Conservation (phyloP, 2,888 invertebrate genomes). For the Perizoma flavofasciatum region DNA sequence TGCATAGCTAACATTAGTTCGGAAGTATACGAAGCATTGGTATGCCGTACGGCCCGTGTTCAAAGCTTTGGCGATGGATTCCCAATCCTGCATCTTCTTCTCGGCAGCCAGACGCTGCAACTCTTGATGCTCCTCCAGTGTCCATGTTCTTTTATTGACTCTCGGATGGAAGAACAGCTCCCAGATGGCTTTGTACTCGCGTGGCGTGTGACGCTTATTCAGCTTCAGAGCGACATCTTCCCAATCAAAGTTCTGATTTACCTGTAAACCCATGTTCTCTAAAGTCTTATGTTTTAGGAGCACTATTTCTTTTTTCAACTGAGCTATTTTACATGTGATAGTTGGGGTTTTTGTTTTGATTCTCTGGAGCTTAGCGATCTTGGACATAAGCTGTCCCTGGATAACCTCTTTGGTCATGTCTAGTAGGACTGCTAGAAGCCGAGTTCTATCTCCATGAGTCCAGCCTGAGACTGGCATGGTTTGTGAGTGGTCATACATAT, state of each 20-base stretch:
- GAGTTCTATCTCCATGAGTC: conserved; percentile 84
- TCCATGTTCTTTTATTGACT: conserved; percentile 81
- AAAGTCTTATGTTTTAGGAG: conserved; percentile 49
- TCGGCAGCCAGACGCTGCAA: conserved; percentile 55
- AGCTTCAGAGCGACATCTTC: conserved; percentile 73
- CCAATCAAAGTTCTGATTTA: conserved; percentile 84
- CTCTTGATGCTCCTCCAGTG: conserved; percentile 53
- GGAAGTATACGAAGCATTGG: conserved; percentile 87
- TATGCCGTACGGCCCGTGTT: conserved; percentile 85
- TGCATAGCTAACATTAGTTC: conserved; percentile 72
- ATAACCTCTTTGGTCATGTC: conserved; percentile 57
- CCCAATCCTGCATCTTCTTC: conserved; percentile 86
- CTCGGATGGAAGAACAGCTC: conserved; percentile 87
- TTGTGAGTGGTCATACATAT: no score
- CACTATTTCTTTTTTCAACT: conserved; percentile 47
- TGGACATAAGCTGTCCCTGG: conserved; percentile 45
- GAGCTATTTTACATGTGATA: conserved; percentile 41
- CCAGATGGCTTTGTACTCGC: conserved; percentile 89
- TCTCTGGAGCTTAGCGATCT: conserved; percentile 51
- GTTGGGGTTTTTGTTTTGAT: conserved; percentile 9
- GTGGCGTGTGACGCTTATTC: conserved; percentile 83
- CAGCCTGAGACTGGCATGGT: conserved; percentile 66
- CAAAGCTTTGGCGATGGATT: conserved; percentile 83
- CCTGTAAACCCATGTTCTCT: conserved; percentile 58
- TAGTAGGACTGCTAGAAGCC: conserved; percentile 76